Percentiles rank a stretch among this genome's conserved stretches.
phyloP scores from a whole-genome alignment of 1,140 invertebrate genomes.

The Lasioglossum albipes region DNA sequence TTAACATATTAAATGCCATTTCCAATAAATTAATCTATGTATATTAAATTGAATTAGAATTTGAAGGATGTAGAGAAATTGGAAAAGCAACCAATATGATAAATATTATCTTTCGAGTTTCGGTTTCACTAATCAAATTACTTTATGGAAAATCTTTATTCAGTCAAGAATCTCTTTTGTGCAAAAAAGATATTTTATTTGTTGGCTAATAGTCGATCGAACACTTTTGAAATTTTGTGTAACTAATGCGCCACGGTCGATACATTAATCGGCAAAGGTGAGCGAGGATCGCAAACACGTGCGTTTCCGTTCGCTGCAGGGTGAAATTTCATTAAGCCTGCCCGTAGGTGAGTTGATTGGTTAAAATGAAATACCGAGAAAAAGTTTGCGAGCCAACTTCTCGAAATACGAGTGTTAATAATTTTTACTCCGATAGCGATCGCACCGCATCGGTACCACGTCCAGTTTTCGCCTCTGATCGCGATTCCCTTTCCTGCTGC shows the following conservation, averaged over 20 bases:
- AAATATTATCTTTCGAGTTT: too few species aligned
- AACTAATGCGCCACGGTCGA: not conserved
- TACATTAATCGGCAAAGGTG: conserved; percentile 20
- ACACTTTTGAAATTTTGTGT: not conserved
- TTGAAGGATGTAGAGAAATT: too few species aligned
- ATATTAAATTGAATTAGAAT: too few species aligned
- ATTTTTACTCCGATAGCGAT: conserved; percentile 57
- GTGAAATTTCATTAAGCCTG: conserved; percentile 62
- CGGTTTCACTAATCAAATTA: too few species aligned
- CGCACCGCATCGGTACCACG: conserved; percentile 47
- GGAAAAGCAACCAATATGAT: too few species aligned
- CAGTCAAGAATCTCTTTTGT: too few species aligned
- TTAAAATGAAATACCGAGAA: conserved; percentile 58
- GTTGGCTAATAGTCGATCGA: too few species aligned
- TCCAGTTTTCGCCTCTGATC: conserved; percentile 35
- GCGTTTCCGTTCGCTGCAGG: conserved; percentile 27
- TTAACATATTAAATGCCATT: too few species aligned
- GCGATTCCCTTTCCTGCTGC: conserved; percentile 10
- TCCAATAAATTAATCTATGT: too few species aligned
- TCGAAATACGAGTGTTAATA: conserved; percentile 61
- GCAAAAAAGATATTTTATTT: too few species aligned
- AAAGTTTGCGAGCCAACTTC: conserved; percentile 55
- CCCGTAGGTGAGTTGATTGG: conserved; percentile 54
- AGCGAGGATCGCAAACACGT: conserved; percentile 30
- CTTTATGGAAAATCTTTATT: too few species aligned